phyloP scores from a whole-genome alignment of 2,113 vertebrate species.

The Heloderma charlesbogerti region DNA sequence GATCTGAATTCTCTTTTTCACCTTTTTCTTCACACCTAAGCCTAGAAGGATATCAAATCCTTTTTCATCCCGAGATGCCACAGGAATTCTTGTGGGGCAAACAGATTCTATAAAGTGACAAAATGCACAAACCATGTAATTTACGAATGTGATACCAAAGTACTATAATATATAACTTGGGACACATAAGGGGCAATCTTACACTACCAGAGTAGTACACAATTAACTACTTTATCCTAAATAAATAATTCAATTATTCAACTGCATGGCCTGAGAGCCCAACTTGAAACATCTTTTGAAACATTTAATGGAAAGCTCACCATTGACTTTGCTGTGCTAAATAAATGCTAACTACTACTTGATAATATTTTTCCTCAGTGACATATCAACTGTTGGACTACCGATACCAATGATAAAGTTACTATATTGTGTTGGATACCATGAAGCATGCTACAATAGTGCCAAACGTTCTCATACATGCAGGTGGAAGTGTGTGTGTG shows the following conservation, averaged over 20 bases:
- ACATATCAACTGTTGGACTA: background rate
- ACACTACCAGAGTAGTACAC: background rate
- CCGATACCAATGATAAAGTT: background rate
- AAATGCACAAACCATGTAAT: background rate
- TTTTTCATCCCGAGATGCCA: constrained; percentile 93
- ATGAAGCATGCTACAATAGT: background rate
- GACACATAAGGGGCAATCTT: background rate
- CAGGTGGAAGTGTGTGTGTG: background rate
- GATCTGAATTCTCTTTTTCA: constrained; percentile 89
- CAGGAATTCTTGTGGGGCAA: constrained; percentile 90
- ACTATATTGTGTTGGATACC: background rate
- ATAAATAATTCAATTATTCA: background rate
- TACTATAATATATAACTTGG: background rate
- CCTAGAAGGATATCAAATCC: constrained; percentile 95
- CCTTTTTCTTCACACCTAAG: constrained; percentile 92
- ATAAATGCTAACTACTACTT: background rate
- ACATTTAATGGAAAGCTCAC: background rate
- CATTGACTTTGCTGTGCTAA: background rate
- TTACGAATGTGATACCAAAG: background rate
- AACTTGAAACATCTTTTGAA: background rate
- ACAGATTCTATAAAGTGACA: constrained; percentile 88
- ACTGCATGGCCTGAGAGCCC: background rate
- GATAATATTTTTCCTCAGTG: background rate
- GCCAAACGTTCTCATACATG: background rate
- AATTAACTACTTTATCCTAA: background rate